Base-by-base conservation (phyloP, 2,797 vertebrate genomes). In the Pampus argenteus region DNA sequence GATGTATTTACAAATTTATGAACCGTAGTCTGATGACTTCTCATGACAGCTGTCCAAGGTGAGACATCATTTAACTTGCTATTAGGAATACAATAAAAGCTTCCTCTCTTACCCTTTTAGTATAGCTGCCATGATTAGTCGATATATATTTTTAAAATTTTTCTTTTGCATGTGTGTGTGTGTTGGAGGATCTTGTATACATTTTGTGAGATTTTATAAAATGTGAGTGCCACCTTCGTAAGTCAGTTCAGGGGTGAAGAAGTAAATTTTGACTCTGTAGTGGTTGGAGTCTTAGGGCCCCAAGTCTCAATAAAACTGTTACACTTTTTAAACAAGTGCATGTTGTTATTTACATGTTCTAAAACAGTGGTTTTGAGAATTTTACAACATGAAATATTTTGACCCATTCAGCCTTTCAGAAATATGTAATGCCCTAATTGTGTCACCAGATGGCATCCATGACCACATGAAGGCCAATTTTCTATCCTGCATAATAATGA, bases 271-370 rank as follows among this genome's bases (percentile, higher is more conserved):
- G 67, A 82, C 78, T 78, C 65, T 88, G 79, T 94, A 90, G 81
- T 87, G 50, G 84, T 77, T 76, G 54, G 70, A 84, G 51, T 83
- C 70, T 80, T 88, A 90, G 80, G 86, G 76, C 84, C 83, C 85
- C 72, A 75, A 85, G 69, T 82, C 85, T 85, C 74, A 93, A 94
- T 94, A 94, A 93, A 94, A 71, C 74, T 88, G 73, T 92, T 86
- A 74, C 68, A 69, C 48, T 86, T 88, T 89, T 81, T 78, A 60
- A 89, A 79, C 14, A 38, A 47, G 22, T 72, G 67, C 23, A 2
- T 60, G 57, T 44, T 60, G 57, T 44, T 67, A 14, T 52, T 82
- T 22, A 44, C 29, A 9, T 64, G 54, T 42, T 55, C 15, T 66
- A 22, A 58, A 52, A 18, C 23, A 72, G 17, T 28, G 2, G 26